Base-by-base conservation (phyloP, 2,888 invertebrate species). In the Drosophila anceps region DNA sequence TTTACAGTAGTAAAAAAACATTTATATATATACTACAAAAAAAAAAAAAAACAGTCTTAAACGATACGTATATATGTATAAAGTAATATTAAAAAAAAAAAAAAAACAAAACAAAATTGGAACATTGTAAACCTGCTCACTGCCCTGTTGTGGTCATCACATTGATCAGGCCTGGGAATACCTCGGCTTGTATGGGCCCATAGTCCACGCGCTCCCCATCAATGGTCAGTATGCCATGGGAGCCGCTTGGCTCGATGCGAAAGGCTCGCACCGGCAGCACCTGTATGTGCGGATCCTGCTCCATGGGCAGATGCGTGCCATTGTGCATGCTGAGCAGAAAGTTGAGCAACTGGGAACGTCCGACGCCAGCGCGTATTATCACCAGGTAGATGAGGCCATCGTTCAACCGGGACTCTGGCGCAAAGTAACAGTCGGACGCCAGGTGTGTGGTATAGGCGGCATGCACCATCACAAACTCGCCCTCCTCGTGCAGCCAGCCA, bases 311-410 rank as follows among this genome's bases (percentile, higher is more conserved):
- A 91, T 99, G 98, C n/a, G 95, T 95, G 1, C 98, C 98, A 31
- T 95, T 95, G 76, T 96, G 96, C 76, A 98, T 94, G 50, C 96
- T 96, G 44, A 97, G 92, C 60, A 99, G 94, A 92, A 98, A 96
- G 88, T 97, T 95, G 24, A 96, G 86, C 59, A 98, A 93, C 91
- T 97, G 96, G 31, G 96, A 94, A 81, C 98, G 94, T 9, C 96
- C 95, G 58, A 97, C 96, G 6, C 96, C 96, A 5, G 96, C 96
- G 81, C 95, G 95, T 57, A 98, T 95, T 59, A 98, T 95, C 35
- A 98, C 94, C 92, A 99, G 94, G 96, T 98, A 98, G 91, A 99
- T 98, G 39, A 97, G 94, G 0, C 98, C 98, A 92, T 99, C 99
- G 74, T 97, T 96, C 18, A 98, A 94, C 76, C 95, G 95, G 0